Evolutionary conservation across 2,797 vertebrate species (phyloP), one percentile per base, ranked within the genome.

Genomic region (Leptoclinus maculatus): DNA sequence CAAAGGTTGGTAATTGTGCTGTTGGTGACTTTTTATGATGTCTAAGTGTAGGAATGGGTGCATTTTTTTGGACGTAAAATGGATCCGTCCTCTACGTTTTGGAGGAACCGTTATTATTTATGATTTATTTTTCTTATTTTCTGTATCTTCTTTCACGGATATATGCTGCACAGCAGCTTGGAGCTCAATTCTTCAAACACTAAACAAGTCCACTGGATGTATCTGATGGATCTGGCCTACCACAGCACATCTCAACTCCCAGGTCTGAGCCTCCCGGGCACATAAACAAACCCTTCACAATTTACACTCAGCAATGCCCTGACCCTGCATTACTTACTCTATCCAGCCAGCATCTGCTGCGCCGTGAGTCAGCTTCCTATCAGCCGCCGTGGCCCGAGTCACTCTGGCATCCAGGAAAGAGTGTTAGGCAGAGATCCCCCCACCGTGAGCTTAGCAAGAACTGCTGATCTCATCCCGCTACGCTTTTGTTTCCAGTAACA

Each of bases 381-480:
- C 92, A 88, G 86, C 83, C 36, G 29, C 79, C 16, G 86, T 3
- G 49, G 83, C 69, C 58, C 59, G 59, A 89, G 57, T 89, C 91
- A 93, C 78, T 85, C 85, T 62, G 86, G 88, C 87, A 90, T 91
- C 90, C 92, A 90, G 92, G 92, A 93, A 90, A 82, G 58, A 87
- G 85, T 75, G 88, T 89, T 80, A 53, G 66, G 71, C 85, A 80
- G 68, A 92, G 78, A 84, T 77, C 51, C 23, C 51, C 51, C n/a
- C 49, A 11, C 49, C 23, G 76, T 41, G 66, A 86, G 90, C 90
- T 84, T 66, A 75, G 89, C 77, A 83, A 87, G 91, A 91, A 92
- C 79, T 91, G 92, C 91, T 92, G 91, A 92, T 84, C 88, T 91
- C 92, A 92, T 92, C 75, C 89, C 85, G 89, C 84, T 29, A 63